Base-by-base conservation (phyloP, 2,888 invertebrate species). In the Notodonta dromedarius region DNA sequence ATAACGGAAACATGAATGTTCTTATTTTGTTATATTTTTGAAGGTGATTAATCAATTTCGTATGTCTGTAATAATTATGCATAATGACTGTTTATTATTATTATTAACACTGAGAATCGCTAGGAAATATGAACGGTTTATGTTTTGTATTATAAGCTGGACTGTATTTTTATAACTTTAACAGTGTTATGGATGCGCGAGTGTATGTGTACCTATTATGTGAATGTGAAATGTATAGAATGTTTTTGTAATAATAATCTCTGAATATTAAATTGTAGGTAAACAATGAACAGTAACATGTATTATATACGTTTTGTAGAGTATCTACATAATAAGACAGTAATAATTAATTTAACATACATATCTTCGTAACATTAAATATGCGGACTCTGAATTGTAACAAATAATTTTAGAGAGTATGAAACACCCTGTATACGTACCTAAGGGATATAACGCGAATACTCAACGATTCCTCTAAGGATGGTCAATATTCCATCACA, bases 401-500 rank as follows among this genome's bases (percentile, higher is more conserved):
- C 67, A 73, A 73, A 66, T 73, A 63, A 60, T 11, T 63, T 69
- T 65, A 56, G 65, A 63, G 64, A 70, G 56, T 67, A 69, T 71
- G 65, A 69, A 48, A 60, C 60, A 56, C 61, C 60, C 57, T 63
- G 57, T 67, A 69, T 73, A 64, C 57, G 61, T 77, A 74, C 66
- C 57, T 71, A 72, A 65, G 11, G 66, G 67, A 60, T 67, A 32
- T 66, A 71, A 59, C 66, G 66, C 70, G 69, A 74, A 90, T 90
- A 90, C 89, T 90, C 90, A 89, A 82, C 73, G 74, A 76, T 77
- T 75, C 77, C 79, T 78, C 62, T 78, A 74, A 73, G 71, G 82
- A 86, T 89, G 86, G 85, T 86, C 69, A 78, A 78, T 82, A 82
- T 82, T 86, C 87, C 90, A 92, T 92, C 93, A 91, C 91, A 91